Evolutionary conservation across 2,797 vertebrate genomes (phyloP), one percentile per base, ranked within the genome.

Genomic region (Cuniculus paca): DNA sequence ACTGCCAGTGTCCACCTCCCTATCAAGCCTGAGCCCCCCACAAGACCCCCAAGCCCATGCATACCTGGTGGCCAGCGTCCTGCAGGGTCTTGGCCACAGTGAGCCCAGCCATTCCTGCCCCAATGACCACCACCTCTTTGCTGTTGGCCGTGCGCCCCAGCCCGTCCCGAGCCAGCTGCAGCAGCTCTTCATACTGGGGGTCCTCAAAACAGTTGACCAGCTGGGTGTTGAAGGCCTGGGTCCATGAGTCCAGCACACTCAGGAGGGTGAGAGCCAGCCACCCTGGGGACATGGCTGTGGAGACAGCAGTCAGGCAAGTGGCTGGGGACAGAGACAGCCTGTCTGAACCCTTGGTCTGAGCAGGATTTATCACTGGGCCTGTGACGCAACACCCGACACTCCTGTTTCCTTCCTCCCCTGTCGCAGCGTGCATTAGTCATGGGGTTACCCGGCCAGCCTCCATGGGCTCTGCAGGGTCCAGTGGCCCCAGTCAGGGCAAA

Each of bases 171-270:
- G 98, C 97, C 3, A 99, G 98, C 54, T 97, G 72, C 1, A 99
- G 94, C 12, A 99, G 98, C 50, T 99, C 97, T 8, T 97, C 96
- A 91, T 99, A 99, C 97, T 99, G 98, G 0, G 97, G 74, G 85
- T 99, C 99, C 34, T 98, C 96, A 19, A 99, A 98, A 96, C 99
- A 99, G 2, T 99, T 91, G 65, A 77, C 17, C 45, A 94, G 92
- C 42, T 60, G 31, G 6, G 16, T 31, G 42, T 70, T 42, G 58
- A 93, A 94, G 87, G 92, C 94, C 72, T 85, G 52, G 22, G 90
- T 75, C 1, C 48, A 10, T 1, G n/a, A 14, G 17, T 42, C n/a
- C 22, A 92, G 86, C 52, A 72, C 1, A 5, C 45, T 75, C 56
- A 90, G 61, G 39, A 75, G 78, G 16, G 48, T 0, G 19, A 96